Base-by-base conservation (phyloP, 2,113 vertebrate genomes). In the Gavia stellata region DNA sequence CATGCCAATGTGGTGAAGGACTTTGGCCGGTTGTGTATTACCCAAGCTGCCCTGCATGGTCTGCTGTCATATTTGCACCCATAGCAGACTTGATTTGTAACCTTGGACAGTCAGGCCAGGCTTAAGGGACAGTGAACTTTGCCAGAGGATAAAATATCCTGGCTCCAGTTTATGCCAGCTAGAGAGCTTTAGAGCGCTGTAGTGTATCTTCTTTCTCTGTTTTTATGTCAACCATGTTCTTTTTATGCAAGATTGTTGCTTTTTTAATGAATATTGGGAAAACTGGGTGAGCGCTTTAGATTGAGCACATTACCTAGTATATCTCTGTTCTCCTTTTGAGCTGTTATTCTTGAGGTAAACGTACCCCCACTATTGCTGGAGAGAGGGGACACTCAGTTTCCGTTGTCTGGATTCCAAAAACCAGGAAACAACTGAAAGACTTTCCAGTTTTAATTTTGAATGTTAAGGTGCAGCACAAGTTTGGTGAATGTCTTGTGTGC, bases 21-120 rank as follows among this genome's bases (percentile, higher is more conserved):
- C 61, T 66, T 44, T 5, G 24, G 13, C 52, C 2, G 17, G 44
- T 63, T 38, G 2, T 38, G 7, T 0, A 17, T 42, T 10, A 16
- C 17, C 73, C 47, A 67, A 3, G 29, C 10, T 44, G 55, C 44
- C 12, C 47, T 63, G 44, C n/a, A 2, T 45, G 28, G 4, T 25
- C 61, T 78, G 52, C 50, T 78, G n/a, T 50, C 55, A 3, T 12
- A 4, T 31, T 58, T 58, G 55, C 47, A 74, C 59, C 47, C 9
- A 0, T 1, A n/a, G 80, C 65, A 87, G 68, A 2, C 59, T 63
- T 40, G 23, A 9, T 73, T 55, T 70, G 67, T 77, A 58, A 58
- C 86, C 21, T 17, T 19, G 63, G 55, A 26, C 26, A 40, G 26
- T 45, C 67, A 61, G 49, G 45, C 45, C 53, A 45, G 38, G 67